Evolutionary conservation across 2,888 invertebrate species (phyloP).

Genomic region (Andrena flavipes): DNA sequence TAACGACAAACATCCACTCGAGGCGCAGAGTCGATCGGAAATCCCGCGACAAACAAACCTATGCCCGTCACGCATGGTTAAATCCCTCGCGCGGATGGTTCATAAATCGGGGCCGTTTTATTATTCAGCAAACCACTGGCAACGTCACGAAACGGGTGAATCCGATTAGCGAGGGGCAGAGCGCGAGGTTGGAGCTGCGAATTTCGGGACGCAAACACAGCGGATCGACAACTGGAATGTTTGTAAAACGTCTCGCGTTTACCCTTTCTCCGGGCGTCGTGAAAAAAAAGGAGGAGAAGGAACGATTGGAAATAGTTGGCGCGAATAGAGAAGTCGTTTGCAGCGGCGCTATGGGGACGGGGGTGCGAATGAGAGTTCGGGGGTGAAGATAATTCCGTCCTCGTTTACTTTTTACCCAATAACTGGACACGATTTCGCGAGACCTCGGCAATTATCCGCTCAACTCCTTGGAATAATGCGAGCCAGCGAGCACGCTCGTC

Average conservation of each 20-base stretch:
- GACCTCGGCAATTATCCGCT: conserved; percentile 39
- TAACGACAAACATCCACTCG: background rate
- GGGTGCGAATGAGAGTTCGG: background rate
- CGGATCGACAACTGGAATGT: background rate
- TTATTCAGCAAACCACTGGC: conserved; percentile 9
- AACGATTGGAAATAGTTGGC: background rate
- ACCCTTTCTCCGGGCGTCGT: background rate
- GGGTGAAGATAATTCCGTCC: background rate
- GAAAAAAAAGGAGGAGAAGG: background rate
- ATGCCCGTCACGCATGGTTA: background rate
- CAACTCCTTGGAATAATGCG: conserved; percentile 56
- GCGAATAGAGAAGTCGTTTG: background rate
- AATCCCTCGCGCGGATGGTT: background rate
- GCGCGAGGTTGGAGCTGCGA: conserved; percentile 5
- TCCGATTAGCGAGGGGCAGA: background rate
- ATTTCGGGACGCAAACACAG: conserved; percentile 2
- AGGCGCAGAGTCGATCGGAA: background rate
- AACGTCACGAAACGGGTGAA: conserved; percentile 22
- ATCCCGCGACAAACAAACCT: background rate
- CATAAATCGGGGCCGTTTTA: conserved; percentile 12
- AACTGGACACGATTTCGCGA: background rate
- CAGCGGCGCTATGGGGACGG: background rate
- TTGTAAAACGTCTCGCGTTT: background rate
- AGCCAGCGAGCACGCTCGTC: conserved; percentile 34
- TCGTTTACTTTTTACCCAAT: conserved; percentile 17